Base-by-base conservation (phyloP, 2,113 vertebrate genomes). In the Gymnogyps californianus region DNA sequence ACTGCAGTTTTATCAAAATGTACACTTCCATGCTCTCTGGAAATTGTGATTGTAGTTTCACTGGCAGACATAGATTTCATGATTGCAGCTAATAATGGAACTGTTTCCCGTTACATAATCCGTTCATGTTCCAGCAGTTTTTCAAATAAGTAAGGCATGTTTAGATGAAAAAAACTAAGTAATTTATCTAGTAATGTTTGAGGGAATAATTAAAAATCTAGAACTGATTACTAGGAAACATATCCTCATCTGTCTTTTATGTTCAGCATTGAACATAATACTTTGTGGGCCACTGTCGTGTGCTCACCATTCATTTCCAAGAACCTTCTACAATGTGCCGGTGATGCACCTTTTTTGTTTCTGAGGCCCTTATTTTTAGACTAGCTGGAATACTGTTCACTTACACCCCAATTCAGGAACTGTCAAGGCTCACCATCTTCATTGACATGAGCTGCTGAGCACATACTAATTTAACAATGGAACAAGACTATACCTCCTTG, bases 311-410 rank as follows among this genome's bases (percentile, higher is more conserved):
- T 52, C 11, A 1, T 72, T 87, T 47, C 17, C 44, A 49, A 34
- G 54, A 55, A 3, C 52, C 22, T 49, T 46, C 10, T 32, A 17
- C 36, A 6, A 3, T 0, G 31, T 26, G 38, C 10, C 0, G 4
- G 13, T 31, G 25, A 3, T 0, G 2, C 2, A 19, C 11, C 8
- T 15, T 29, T 51, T 61, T 18, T 49, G 28, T 38, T 67, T 67
- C 49, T 0, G 9, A 51, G 13, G 36, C 64, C 46, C 12, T 15
- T 46, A 10, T 51, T 51, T 44, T 32, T 4, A 40, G 40, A 11
- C 7, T 1, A 5, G 31, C 76, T 29, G 54, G 29, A 28, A 22
- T 2, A 11, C 21, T 2, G 10, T 24, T 52, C 22, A 2, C n/a
- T 87, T 7, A 9, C 42, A 34, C 4, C 28, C 32, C 20, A 5